Percentiles rank a stretch among this genome's conserved stretches.
Conservation (phyloP, 2,113 vertebrate genomes). For the Redunca redunca region DNA sequence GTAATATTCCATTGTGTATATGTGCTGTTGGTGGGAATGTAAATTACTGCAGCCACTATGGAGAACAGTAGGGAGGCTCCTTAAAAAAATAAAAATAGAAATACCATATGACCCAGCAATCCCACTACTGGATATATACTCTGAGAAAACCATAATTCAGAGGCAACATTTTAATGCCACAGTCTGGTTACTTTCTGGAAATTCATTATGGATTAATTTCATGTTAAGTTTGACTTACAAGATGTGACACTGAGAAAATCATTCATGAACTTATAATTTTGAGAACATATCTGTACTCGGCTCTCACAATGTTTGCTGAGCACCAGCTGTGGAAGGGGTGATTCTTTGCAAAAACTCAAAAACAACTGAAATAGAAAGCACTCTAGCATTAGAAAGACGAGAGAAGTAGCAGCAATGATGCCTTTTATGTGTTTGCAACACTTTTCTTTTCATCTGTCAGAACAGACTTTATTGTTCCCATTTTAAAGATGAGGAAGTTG, state of each 20-base stretch:
- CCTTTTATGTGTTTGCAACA: neutral
- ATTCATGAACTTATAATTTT: neutral
- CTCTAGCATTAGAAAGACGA: neutral
- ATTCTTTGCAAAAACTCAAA: neutral
- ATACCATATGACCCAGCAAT: neutral
- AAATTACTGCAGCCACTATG: neutral
- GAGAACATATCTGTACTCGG: neutral
- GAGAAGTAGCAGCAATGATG: neutral
- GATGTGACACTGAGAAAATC: neutral
- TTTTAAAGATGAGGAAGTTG: neutral
- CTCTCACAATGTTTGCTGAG: neutral
- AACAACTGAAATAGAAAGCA: neutral
- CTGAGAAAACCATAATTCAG: neutral
- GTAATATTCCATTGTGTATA: neutral
- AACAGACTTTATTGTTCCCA: neutral
- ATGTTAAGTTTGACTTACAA: neutral
- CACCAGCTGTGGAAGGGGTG: neutral
- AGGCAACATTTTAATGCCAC: neutral
- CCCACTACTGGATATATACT: neutral
- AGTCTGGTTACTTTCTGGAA: neutral
- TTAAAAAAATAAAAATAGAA: neutral
- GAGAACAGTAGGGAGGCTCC: neutral
- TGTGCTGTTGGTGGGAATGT: neutral
- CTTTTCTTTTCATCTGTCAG: neutral
- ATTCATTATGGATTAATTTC: neutral